These are phyloP conservation scores for Habrosyne pyritoides DNA, from an alignment of 2,888 invertebrate genomes.

Conservation along the genomic window DNA sequence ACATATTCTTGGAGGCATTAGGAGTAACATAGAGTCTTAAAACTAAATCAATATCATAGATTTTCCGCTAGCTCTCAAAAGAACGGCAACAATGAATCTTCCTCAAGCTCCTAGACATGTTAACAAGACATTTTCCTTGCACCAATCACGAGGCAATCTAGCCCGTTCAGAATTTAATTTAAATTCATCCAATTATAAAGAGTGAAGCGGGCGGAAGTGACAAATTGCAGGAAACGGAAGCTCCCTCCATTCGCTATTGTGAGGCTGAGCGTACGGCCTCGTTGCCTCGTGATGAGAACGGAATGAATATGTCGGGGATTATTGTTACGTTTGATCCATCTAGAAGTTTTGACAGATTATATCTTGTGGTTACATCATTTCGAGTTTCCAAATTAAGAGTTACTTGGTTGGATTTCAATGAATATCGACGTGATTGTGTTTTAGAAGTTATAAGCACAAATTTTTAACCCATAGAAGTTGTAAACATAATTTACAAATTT, in stretches of 20 bases:
- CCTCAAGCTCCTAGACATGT: background rate
- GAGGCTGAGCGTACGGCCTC: constrained; percentile 5
- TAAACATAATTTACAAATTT: too few species aligned
- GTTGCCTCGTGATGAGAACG: constrained; percentile 12
- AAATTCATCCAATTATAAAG: constrained; percentile 47
- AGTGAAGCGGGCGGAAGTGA: constrained; percentile 37
- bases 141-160: constrained; percentile 34
- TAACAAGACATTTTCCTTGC: constrained; percentile 11
- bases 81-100: background rate
- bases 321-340: constrained; percentile 16
- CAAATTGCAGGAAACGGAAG: constrained; percentile 48
- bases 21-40: too few species aligned
- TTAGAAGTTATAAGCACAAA: too few species aligned
- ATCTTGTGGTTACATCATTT: constrained; percentile 10
- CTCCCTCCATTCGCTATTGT: constrained; percentile 25
- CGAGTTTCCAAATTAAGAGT: too few species aligned
- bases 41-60: too few species aligned
- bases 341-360: constrained; percentile 30
- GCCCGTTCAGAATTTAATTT: constrained; percentile 42
- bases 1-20: too few species aligned
- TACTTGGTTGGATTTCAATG: too few species aligned
- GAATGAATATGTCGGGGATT: constrained; percentile 18
- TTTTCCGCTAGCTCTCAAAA: too few species aligned
- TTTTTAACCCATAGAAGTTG: too few species aligned
- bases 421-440: too few species aligned